Evolutionary conservation across 1,140 invertebrate genomes (phyloP).

Genomic region (Tachypleus tridentatus): DNA sequence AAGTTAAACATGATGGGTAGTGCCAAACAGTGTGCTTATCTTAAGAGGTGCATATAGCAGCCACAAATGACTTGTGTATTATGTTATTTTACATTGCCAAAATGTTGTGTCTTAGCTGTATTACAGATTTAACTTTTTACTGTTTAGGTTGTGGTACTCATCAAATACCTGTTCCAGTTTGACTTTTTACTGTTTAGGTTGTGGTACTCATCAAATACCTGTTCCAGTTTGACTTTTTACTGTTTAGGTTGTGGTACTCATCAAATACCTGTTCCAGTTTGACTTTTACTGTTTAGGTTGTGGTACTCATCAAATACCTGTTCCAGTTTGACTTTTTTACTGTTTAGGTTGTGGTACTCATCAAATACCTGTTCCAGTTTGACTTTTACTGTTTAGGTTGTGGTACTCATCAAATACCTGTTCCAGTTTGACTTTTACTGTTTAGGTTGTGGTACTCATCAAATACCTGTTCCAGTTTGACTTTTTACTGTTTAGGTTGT

Average conservation of each 20-base stretch:
- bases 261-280: constrained; percentile 97
- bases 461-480: constrained; percentile 98
- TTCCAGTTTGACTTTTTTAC: constrained; percentile 94
- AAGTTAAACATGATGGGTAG: no score
- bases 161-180: constrained; percentile 97
- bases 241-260: constrained; percentile 72
- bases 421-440: constrained; percentile 87
- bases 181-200: constrained; percentile 68
- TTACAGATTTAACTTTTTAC: no score
- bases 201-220: constrained; percentile 94
- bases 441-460: constrained; percentile 78
- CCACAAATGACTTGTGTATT: no score
- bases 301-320: constrained; percentile 92
- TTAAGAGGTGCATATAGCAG: no score
- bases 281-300: constrained; percentile 65
- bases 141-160: constrained; percentile 72
- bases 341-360: constrained; percentile 72
- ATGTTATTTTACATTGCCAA: no score
- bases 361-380: constrained; percentile 97
- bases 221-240: constrained; percentile 92
- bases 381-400: constrained; percentile 65
- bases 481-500: constrained; percentile 71
- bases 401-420: constrained; percentile 92
- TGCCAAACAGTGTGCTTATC: no score
- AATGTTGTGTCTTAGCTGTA: no score